Evolutionary conservation across 2,888 invertebrate species (phyloP).

Genomic region (Anoplius nigerrimus): DNA sequence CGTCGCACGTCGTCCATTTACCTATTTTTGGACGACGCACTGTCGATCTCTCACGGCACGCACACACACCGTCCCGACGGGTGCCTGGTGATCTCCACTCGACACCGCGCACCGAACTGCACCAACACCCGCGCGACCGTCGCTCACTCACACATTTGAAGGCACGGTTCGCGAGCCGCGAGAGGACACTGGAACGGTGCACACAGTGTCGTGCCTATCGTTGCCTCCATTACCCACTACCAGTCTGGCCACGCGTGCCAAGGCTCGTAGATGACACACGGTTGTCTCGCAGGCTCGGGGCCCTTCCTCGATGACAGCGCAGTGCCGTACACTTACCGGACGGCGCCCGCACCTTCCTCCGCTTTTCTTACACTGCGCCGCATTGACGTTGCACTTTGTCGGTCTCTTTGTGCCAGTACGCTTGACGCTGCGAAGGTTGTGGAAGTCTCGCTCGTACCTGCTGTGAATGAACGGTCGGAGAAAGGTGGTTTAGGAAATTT

Average conservation of each 20-base stretch:
- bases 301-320: conserved; percentile 24
- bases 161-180: background rate
- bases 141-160: background rate
- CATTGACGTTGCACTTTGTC: no score
- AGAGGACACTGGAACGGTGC: conserved; percentile 2
- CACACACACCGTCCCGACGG: background rate
- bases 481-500: no score
- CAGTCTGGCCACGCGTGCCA: conserved; percentile 48
- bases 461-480: no score
- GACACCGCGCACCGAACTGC: background rate
- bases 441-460: no score
- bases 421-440: no score
- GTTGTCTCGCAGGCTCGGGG: background rate
- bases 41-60: conserved; percentile 18
- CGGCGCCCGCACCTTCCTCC: background rate
- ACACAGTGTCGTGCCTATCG: conserved; percentile 22
- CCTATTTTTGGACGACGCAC: conserved; percentile 63
- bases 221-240: conserved; percentile 44
- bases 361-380: no score
- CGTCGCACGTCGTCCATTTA: conserved; percentile 50
- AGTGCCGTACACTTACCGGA: conserved; percentile 10
- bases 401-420: no score
- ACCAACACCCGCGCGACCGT: background rate
- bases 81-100: conserved; percentile 8
- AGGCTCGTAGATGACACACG: conserved; percentile 36